Base-by-base conservation (phyloP, 1,140 invertebrate species). In the Varroa destructor region DNA sequence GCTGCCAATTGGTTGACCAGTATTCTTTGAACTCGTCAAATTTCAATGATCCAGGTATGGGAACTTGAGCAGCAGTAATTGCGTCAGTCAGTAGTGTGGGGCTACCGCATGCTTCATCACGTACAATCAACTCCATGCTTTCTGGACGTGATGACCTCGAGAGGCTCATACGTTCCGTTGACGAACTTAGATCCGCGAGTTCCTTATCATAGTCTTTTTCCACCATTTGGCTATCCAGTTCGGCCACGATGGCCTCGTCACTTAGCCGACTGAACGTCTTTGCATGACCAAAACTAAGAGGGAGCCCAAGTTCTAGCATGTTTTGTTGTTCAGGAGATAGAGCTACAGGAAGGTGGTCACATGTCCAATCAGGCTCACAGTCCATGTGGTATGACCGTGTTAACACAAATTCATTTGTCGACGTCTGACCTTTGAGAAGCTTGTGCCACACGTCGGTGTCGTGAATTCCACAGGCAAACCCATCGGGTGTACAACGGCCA, bases 121-220 rank as follows among this genome's bases (percentile, higher is more conserved):
- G 46, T 51, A 51, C 46, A 8, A 51, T 5, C 3, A 67, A 12
- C 1, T 67, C 61, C 12, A 3, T 46, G 37, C n/a, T 46, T 37
- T 67, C 61, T 40, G 61, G 36, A 67, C n/a, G 36, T 40, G 61
- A 40, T 3, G 61, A 67, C 46, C 46, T 40, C 12, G 61, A 67
- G 8, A 67, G 40, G 40, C n/a, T 67, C n/a, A 67, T n/a, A 43
- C 61, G 40, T 37, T 67, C 61, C 61, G 61, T 67, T 14, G 61
- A 67, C 12, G 61, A 67, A 40, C 46, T 67, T 37, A 67, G 46
- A 46, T 67, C 61, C 12, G 14, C 46, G 12, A 67, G 8, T 46
- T 67, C 61, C 36, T 40, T 67, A 67, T 67, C 61, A 46, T 67
- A 67, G 36, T 67, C 61, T 67, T 37, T 67, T 37, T 67, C 61